Evolutionary conservation across 2,797 vertebrate genomes (phyloP).

Genomic region (Pseudochaenichthys georgianus): DNA sequence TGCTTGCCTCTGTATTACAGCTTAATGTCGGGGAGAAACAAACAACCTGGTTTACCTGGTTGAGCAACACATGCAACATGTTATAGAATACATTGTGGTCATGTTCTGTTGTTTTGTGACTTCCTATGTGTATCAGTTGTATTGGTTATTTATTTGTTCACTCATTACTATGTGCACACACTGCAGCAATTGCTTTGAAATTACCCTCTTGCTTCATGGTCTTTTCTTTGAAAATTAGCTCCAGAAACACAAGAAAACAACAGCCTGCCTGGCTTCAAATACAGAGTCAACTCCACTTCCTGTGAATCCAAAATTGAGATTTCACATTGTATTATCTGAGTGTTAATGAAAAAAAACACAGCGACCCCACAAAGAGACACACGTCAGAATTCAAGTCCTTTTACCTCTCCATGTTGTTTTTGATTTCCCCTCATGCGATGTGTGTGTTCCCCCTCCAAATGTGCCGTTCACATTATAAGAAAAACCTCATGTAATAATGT

Average conservation of each 20-base stretch:
- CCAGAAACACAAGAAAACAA: slow-evolving; percentile 23
- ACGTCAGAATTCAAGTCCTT: slow-evolving; percentile 43
- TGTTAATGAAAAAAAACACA: slow-evolving; percentile 49
- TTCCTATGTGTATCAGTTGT: neutral
- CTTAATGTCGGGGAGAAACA: slow-evolving; percentile 24
- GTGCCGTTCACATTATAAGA: slow-evolving; percentile 69
- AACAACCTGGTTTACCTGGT: slow-evolving; percentile 26
- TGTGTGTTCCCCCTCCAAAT: slow-evolving; percentile 71
- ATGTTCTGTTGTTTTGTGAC: slow-evolving; percentile 11
- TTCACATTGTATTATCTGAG: slow-evolving; percentile 47
- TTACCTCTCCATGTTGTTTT: slow-evolving; percentile 66
- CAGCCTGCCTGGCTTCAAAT: slow-evolving; percentile 12
- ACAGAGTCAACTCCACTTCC: slow-evolving; percentile 28
- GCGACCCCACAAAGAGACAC: slow-evolving; percentile 55
- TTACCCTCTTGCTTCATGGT: neutral
- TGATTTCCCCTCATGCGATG: slow-evolving; percentile 61
- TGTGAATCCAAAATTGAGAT: slow-evolving; percentile 36
- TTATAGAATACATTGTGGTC: slow-evolving; percentile 16
- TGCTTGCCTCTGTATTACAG: slow-evolving; percentile 21
- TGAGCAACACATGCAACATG: slow-evolving; percentile 8
- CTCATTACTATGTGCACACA: neutral
- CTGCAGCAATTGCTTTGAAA: slow-evolving; percentile 3
- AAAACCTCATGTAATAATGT: slow-evolving; percentile 76
- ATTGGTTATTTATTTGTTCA: slow-evolving; percentile 18
- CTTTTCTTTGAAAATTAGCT: slow-evolving; percentile 8